phyloP scores from a whole-genome alignment of 2,113 vertebrate genomes.

The Vombatus ursinus region DNA sequence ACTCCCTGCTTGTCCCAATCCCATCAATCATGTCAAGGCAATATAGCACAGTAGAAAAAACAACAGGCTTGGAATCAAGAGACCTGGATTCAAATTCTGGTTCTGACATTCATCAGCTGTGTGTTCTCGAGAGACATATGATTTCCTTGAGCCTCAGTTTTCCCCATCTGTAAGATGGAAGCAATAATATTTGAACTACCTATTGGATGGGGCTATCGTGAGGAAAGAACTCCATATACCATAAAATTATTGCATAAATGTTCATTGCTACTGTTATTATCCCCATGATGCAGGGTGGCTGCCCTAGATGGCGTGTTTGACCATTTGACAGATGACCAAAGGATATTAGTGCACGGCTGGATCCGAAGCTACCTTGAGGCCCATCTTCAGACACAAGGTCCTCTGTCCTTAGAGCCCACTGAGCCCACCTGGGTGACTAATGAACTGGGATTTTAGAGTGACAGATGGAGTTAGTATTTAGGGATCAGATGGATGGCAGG shows the following conservation, averaged over 20 bases:
- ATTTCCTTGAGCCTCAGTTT: neutral
- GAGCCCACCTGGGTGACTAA: neutral
- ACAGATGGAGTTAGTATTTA: neutral
- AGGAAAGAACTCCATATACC: neutral
- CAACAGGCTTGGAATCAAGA: neutral
- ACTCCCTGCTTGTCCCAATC: neutral
- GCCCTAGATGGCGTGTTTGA: neutral
- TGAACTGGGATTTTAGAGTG: neutral
- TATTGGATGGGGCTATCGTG: neutral
- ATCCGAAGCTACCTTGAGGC: conserved; percentile 30
- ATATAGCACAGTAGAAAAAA: neutral
- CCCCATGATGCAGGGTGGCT: conserved; percentile 1
- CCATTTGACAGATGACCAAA: conserved; percentile 34
- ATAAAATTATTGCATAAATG: neutral
- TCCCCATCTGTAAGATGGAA: neutral
- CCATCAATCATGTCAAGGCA: neutral
- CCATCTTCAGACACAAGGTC: neutral
- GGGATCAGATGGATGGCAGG: neutral
- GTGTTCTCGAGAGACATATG: neutral
- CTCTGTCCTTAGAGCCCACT: neutral
- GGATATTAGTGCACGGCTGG: neutral
- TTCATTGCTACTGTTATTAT: neutral
- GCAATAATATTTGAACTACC: neutral
- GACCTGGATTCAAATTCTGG: neutral
- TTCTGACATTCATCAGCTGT: neutral